Conservation (phyloP, 2,113 vertebrate species). For the Pomatostomus ruficeps region DNA sequence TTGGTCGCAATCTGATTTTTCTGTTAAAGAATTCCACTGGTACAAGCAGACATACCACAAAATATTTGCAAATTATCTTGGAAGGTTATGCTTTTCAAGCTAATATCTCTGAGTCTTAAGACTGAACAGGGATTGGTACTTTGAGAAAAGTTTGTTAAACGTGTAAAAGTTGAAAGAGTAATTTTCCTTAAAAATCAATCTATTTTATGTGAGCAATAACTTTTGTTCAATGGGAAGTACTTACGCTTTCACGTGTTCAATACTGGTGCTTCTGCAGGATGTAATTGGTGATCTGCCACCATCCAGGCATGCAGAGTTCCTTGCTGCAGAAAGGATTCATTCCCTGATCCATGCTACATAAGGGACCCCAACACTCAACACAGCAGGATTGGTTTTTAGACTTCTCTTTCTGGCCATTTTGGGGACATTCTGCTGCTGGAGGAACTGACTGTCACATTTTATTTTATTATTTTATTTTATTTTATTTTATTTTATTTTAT, state of each 20-base stretch:
- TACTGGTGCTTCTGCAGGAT: neutral
- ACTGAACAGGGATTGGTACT: neutral
- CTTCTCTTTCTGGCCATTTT: neutral
- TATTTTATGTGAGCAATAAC: neutral
- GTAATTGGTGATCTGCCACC: neutral
- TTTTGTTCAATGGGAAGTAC: neutral
- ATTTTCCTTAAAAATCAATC: neutral
- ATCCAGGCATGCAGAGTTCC: neutral
- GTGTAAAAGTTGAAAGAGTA: neutral
- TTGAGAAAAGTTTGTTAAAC: neutral
- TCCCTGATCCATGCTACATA: neutral
- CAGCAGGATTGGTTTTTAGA: neutral
- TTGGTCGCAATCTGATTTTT: conserved; percentile 39
- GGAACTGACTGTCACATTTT: neutral
- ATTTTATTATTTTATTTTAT: no score
- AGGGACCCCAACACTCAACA: neutral
- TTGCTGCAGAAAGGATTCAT: conserved; percentile 2
- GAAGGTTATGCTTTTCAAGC: neutral
- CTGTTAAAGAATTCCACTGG: neutral
- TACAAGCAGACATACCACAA: neutral
- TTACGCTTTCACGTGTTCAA: neutral
- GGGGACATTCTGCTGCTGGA: neutral
- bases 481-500: neutral
- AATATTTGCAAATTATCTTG: neutral
- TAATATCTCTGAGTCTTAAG: neutral